phyloP scores from a whole-genome alignment of 2,888 invertebrate genomes.

The Acanthacorydalis orientalis region DNA sequence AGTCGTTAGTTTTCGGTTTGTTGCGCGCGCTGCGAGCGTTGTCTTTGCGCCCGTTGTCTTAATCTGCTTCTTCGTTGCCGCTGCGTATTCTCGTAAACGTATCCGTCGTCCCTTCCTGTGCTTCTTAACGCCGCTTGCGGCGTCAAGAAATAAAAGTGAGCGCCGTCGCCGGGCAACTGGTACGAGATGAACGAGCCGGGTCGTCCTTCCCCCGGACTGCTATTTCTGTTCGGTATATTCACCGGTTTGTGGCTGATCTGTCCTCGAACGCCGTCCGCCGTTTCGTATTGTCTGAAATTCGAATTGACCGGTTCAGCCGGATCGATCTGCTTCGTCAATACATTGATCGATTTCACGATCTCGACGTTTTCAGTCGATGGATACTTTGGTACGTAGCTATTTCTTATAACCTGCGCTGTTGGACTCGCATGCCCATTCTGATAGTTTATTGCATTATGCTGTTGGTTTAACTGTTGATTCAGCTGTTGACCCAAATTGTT shows the following conservation, averaged over 20 bases:
- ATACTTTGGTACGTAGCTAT: conserved; percentile 11
- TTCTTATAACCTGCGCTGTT: neutral
- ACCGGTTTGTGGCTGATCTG: conserved; percentile 12
- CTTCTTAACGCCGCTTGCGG: conserved; percentile 38
- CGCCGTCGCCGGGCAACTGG: conserved; percentile 55
- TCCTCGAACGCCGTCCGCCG: conserved; percentile 8
- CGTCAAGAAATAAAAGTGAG: conserved; percentile 63
- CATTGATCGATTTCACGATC: conserved; percentile 4
- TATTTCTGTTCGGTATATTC: conserved; percentile 13
- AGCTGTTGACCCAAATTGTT: no score
- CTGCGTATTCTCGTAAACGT: conserved; percentile 17
- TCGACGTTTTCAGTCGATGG: conserved; percentile 11
- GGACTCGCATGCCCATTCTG: neutral
- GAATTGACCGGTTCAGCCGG: conserved; percentile 8
- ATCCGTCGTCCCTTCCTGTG: conserved; percentile 15
- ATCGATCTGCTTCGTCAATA: conserved; percentile 13
- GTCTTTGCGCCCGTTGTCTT: conserved; percentile 4
- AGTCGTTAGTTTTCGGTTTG: no score
- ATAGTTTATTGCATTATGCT: no score
- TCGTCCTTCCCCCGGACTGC: conserved; percentile 26
- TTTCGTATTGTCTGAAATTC: conserved; percentile 3
- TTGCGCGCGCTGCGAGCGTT: conserved; percentile 7
- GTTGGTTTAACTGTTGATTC: no score
- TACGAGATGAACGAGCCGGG: conserved; percentile 55
- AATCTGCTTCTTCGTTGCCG: conserved; percentile 12